A percentile compares a stretch with the other conserved stretches of the same genome.
These are phyloP conservation scores for Tetragonisca angustula DNA, from an alignment of 2,888 invertebrate genomes.

Conservation along the genomic window DNA sequence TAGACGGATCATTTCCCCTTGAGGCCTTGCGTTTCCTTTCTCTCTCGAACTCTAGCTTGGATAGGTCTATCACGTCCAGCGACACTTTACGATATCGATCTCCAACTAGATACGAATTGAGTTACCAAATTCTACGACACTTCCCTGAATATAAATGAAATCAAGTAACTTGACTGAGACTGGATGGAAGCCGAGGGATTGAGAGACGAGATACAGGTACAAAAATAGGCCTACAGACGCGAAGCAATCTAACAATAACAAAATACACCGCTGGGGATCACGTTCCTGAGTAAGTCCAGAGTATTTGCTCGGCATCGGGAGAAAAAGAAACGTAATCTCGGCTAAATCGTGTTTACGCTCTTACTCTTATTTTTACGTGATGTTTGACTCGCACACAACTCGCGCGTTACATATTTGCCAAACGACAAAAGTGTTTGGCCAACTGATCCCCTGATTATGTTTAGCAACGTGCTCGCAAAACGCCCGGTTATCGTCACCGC, in stretches of 20 bases:
- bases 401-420: neutral
- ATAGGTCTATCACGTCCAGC: neutral
- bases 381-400: neutral
- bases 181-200: neutral
- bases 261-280: neutral
- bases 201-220: neutral
- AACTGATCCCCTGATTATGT: neutral
- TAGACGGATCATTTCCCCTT: neutral
- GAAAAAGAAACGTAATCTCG: neutral
- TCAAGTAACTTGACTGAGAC: neutral
- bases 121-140: neutral
- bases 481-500: neutral
- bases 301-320: neutral
- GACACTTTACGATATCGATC: neutral
- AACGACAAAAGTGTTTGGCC: neutral
- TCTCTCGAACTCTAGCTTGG: too few relatives aligned
- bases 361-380: neutral
- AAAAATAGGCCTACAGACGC: neutral
- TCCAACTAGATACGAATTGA: neutral
- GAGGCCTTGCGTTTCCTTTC: neutral
- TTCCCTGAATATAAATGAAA: neutral
- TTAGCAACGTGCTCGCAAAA: neutral
- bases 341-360: neutral
- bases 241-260: neutral
- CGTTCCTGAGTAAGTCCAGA: neutral